phyloP scores from a whole-genome alignment of 2,888 invertebrate genomes.

The Polyommatus icarus region DNA sequence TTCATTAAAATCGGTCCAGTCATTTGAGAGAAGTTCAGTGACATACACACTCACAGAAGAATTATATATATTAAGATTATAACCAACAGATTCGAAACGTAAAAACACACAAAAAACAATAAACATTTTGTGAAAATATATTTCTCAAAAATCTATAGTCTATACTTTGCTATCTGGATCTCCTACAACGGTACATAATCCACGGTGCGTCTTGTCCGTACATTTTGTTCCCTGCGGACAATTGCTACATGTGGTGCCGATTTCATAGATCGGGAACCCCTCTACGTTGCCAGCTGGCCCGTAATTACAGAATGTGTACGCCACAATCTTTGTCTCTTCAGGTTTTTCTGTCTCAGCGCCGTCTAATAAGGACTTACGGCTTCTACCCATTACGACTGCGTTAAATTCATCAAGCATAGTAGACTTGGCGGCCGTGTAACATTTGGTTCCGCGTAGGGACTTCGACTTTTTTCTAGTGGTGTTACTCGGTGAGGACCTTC shows the following conservation, averaged over 20 bases:
- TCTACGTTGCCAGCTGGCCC: conserved; percentile 74
- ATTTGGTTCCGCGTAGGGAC: conserved; percentile 60
- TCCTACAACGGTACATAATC: conserved; percentile 58
- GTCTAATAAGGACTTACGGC: conserved; percentile 54
- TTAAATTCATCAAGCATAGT: conserved; percentile 54
- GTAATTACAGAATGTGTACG: conserved; percentile 72
- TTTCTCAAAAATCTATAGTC: conserved; percentile 24
- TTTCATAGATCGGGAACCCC: conserved; percentile 71
- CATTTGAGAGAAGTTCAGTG: too few relatives aligned
- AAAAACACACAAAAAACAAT: background rate
- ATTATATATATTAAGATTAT: too few relatives aligned
- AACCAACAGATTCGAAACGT: too few relatives aligned
- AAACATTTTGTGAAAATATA: background rate
- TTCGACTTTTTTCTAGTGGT: conserved; percentile 49
- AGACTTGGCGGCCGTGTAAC: conserved; percentile 50
- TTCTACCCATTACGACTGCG: conserved; percentile 26
- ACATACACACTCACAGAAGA: too few relatives aligned
- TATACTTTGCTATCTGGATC: conserved; percentile 56
- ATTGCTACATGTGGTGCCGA: conserved; percentile 61
- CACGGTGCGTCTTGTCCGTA: conserved; percentile 65
- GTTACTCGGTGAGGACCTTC: conserved; percentile 33
- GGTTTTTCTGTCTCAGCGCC: conserved; percentile 44
- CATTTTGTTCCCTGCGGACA: conserved; percentile 69
- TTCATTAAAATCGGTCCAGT: too few relatives aligned
- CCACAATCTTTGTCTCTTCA: conserved; percentile 60